Percentiles rank a stretch among this genome's conserved stretches.
These are phyloP conservation scores for Hemaris fuciformis DNA, from an alignment of 2,888 invertebrate species.

Conservation along the genomic window DNA sequence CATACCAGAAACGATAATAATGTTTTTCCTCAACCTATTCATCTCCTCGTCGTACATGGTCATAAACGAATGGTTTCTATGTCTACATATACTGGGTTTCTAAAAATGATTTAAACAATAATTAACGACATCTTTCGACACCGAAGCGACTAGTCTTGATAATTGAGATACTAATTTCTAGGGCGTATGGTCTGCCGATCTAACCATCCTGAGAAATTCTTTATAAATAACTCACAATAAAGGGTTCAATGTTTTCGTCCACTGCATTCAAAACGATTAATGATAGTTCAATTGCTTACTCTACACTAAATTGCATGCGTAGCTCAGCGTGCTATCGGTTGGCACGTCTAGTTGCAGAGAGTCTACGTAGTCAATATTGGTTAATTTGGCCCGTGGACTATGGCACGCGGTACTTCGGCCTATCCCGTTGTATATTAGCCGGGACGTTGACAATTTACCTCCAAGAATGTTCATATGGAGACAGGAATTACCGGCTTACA, in stretches of 20 bases:
- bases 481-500: background rate
- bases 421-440: slow-evolving; percentile 5
- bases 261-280: slow-evolving; percentile 1
- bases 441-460: slow-evolving; percentile 4
- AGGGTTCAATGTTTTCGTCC: background rate
- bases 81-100: too few relatives aligned
- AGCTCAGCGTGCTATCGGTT: slow-evolving; percentile 12
- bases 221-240: too few relatives aligned
- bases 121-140: too few relatives aligned
- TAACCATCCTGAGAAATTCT: too few relatives aligned
- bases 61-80: too few relatives aligned
- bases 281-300: slow-evolving; percentile 16
- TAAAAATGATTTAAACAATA: too few relatives aligned
- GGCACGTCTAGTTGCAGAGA: slow-evolving; percentile 35
- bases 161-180: too few relatives aligned
- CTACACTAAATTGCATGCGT: background rate
- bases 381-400: slow-evolving; percentile 52
- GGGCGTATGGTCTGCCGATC: too few relatives aligned
- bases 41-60: too few relatives aligned
- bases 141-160: too few relatives aligned
- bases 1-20: too few relatives aligned
- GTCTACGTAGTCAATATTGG: slow-evolving; percentile 66
- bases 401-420: slow-evolving; percentile 6
- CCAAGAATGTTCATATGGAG: slow-evolving; percentile 4
- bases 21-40: too few relatives aligned